A percentile compares a stretch with the other conserved stretches of the same genome.
phyloP scores from a whole-genome alignment of 2,113 vertebrate genomes.

The Gymnorhina tibicen region DNA sequence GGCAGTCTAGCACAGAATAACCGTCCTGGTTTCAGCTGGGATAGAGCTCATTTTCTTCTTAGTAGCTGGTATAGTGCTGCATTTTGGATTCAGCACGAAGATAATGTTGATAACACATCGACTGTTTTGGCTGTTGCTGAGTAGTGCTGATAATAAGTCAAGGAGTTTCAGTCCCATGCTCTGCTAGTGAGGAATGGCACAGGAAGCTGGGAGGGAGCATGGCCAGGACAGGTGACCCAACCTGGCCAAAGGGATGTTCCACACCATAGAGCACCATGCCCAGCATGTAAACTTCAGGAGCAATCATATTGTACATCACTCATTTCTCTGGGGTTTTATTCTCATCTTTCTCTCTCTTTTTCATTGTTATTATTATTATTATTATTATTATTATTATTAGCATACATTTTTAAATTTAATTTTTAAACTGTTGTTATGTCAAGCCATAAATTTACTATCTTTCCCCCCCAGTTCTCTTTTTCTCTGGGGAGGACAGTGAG shows the following conservation, averaged over 20 bases:
- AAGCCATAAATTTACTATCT: not conserved
- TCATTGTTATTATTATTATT: not conserved
- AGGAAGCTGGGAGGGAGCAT: not conserved
- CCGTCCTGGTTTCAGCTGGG: not conserved
- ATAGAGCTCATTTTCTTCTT: not conserved
- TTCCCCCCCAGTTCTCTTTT: not conserved
- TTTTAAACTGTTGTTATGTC: not conserved
- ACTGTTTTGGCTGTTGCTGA: not conserved
- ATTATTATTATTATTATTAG: no score
- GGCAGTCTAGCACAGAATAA: not conserved
- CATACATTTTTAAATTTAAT: not conserved
- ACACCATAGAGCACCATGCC: fast-evolving
- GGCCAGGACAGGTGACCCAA: not conserved
- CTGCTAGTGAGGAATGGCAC: not conserved
- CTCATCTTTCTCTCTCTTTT: not conserved
- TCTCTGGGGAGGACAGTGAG: not conserved
- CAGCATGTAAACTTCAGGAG: not conserved
- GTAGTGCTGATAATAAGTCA: not conserved
- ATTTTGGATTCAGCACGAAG: not conserved
- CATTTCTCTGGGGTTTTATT: not conserved
- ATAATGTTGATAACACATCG: not conserved
- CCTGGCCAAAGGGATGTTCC: not conserved
- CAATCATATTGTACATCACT: fast-evolving
- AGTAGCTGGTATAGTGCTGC: not conserved
- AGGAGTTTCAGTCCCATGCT: not conserved